Evolutionary conservation across 2,888 invertebrate species (phyloP), one percentile per base, ranked within the genome.

Genomic region (Cyclophora albipunctata): DNA sequence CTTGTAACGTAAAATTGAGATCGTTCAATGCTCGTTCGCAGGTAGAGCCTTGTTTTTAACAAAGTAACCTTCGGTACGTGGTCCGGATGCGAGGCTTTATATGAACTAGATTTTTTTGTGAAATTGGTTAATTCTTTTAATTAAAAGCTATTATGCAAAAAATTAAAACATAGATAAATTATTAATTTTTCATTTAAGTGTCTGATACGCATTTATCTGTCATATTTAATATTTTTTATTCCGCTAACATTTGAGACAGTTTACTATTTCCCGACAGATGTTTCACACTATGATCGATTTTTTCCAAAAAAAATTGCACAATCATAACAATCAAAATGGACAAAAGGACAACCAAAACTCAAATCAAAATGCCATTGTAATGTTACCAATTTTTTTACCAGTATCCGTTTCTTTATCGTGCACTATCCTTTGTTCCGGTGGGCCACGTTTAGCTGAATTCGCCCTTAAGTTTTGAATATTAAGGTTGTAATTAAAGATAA

Each of bases 351-450:
- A 48, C 55, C 54, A 7, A 42, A 43, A 43, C 33, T 34, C 34
- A 7, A 33, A 33, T 33, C 43, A 43, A 43, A 33, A 46, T 49
- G 33, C 52, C 51, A 45, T 60, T 57, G 51, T 57, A n/a, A 40
- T 45, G 2, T 54, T 44, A 51, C 59, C 56, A 57, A 51, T 64
- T 62, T 60, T 62, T 63, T 66, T 64, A 69, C 67, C 62, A 65
- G 64, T 71, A 69, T 71, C 69, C 72, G 70, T 69, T 62, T 66
- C 67, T 67, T 67, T 67, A 69, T 61, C 66, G 66, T 60, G 55
- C 55, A 60, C 52, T 55, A 57, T 64, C 68, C 67, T 69, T 67
- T 62, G 60, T 73, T 71, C 67, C 71, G 64, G 65, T 60, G 5
- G 37, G 4, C 37, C 4, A 5, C 37, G 4, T 5, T 40, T 50